Percentiles rank a stretch among this genome's conserved stretches.
Evolutionary conservation across 2,797 vertebrate species (phyloP).

Genomic region (Holocentrus rufus): DNA sequence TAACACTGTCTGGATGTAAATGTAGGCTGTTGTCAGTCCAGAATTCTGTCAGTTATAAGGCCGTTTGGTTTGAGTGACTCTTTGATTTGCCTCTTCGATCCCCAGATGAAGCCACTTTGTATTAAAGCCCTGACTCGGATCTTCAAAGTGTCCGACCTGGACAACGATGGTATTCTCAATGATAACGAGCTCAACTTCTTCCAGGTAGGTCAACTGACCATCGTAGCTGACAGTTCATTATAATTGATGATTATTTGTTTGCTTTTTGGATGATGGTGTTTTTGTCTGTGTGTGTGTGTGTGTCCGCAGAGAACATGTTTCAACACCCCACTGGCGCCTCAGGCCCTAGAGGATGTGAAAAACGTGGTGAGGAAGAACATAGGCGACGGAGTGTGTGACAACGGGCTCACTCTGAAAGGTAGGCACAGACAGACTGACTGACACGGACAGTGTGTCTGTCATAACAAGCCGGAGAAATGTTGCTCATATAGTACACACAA

Average conservation of each 20-base stretch:
- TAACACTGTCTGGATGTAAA: background rate
- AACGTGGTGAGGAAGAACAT: conserved; percentile 95
- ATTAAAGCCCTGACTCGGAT: conserved; percentile 93
- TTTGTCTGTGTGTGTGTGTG: background rate
- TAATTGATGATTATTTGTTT: background rate
- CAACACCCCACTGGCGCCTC: conserved; percentile 91
- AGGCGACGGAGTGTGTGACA: conserved; percentile 88
- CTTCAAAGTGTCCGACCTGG: conserved; percentile 95
- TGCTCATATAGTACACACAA: background rate
- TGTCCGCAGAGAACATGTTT: conserved; percentile 92
- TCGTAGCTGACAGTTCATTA: background rate
- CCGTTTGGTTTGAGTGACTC: background rate
- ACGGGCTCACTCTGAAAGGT: conserved; percentile 94
- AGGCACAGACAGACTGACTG: background rate
- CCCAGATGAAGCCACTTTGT: conserved; percentile 93
- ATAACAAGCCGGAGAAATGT: no score
- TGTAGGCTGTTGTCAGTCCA: no score
- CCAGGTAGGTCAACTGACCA: conserved; percentile 81
- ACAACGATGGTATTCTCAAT: conserved; percentile 94
- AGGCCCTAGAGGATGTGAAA: conserved; percentile 96
- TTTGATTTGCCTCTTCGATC: background rate
- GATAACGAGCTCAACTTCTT: conserved; percentile 97
- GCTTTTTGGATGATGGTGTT: background rate
- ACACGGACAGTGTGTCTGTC: background rate
- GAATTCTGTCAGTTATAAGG: background rate